phyloP scores from a whole-genome alignment of 2,888 invertebrate genomes.

The Orthosia gothica region DNA sequence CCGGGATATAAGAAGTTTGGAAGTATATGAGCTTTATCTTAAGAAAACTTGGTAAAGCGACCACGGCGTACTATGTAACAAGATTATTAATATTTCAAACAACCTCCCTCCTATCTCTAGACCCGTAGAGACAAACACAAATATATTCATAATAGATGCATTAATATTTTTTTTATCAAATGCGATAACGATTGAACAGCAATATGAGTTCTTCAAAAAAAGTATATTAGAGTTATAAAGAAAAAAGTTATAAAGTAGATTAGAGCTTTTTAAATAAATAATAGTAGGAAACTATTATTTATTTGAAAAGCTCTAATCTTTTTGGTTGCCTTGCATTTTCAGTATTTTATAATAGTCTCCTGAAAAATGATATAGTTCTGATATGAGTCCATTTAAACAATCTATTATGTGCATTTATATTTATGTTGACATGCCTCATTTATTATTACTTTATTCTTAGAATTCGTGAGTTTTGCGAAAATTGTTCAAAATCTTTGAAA shows the following conservation, averaged over 20 bases:
- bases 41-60: conserved; percentile 36
- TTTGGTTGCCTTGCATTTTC: conserved; percentile 9
- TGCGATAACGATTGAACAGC: neutral
- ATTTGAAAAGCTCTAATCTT: neutral
- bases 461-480: neutral
- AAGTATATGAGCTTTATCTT: conserved; percentile 39
- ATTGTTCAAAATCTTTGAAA: conserved; percentile 5
- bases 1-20: conserved; percentile 41
- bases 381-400: conserved; percentile 1
- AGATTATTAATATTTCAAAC: conserved; percentile 46
- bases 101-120: conserved; percentile 1
- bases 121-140: no score
- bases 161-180: neutral
- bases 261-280: no score
- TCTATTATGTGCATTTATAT: neutral
- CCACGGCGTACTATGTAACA: conserved; percentile 31
- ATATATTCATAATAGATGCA: neutral
- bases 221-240: no score
- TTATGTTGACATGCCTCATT: conserved; percentile 1
- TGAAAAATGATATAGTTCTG: neutral
- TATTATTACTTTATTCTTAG: conserved; percentile 7
- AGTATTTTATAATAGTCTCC: conserved; percentile 10
- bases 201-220: neutral
- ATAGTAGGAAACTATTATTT: no score
- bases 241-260: no score